phyloP scores from a whole-genome alignment of 2,888 invertebrate genomes.

The Microplitis deprimator region DNA sequence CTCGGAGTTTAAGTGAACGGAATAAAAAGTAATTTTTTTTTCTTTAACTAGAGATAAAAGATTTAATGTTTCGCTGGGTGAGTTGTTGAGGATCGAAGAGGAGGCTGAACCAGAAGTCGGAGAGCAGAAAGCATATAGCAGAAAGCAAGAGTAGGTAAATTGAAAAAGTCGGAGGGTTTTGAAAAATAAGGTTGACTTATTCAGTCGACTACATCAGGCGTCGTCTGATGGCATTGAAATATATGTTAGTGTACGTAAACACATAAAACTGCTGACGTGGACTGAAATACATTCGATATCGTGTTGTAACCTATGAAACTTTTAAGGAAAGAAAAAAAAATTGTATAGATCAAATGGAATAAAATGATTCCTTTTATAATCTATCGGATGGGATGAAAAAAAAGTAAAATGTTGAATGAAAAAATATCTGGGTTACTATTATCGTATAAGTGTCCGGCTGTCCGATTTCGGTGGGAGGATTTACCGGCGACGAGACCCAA shows the following conservation, averaged over 20 bases:
- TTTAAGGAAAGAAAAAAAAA: not conserved
- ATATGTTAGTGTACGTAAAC: conserved; percentile 54
- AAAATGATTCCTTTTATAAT: too few species aligned
- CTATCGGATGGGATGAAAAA: too few species aligned
- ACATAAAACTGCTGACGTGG: conserved; percentile 49
- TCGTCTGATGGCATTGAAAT: conserved; percentile 28
- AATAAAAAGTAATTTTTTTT: not conserved
- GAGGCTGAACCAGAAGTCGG: not conserved
- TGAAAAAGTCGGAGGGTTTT: not conserved
- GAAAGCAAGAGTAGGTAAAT: not conserved
- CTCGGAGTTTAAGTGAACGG: not conserved
- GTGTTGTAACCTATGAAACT: not conserved
- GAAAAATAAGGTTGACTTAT: not conserved
- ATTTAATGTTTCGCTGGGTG: not conserved
- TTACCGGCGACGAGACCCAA: not conserved
- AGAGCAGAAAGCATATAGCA: not conserved
- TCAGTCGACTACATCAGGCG: not conserved
- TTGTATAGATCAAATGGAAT: not conserved
- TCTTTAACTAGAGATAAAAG: not conserved
- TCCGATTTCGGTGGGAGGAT: not conserved
- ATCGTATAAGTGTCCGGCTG: not conserved
- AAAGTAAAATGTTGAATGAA: not conserved
- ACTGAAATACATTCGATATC: not conserved
- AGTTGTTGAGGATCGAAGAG: not conserved
- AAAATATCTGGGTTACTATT: not conserved